phyloP scores from a whole-genome alignment of 2,113 vertebrate genomes.

The Alligator sinensis region DNA sequence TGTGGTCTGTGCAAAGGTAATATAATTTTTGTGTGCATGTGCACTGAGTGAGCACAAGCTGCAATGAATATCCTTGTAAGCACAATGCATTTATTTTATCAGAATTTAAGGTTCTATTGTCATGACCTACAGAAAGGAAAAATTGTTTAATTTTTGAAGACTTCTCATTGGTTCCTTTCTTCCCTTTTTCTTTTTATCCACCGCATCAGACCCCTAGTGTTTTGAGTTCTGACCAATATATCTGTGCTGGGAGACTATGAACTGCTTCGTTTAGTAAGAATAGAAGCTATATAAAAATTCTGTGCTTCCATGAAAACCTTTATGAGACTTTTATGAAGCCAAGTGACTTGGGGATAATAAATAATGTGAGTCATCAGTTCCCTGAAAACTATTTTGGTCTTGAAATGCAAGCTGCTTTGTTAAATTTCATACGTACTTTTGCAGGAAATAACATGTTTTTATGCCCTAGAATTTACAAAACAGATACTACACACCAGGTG shows the following conservation, averaged over 20 bases:
- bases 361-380: not conserved
- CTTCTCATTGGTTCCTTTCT: not conserved
- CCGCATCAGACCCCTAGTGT: not conserved
- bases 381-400: not conserved
- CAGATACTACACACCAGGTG: not conserved
- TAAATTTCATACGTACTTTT: slow-evolving; percentile 23
- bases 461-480: slow-evolving; percentile 21
- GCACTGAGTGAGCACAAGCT: not conserved
- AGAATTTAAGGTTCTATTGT: not conserved
- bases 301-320: not conserved
- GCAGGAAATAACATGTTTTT: slow-evolving; percentile 12
- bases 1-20: not conserved
- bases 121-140: not conserved
- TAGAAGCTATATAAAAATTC: not conserved
- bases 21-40: not conserved
- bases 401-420: slow-evolving; percentile 8
- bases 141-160: not conserved
- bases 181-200: not conserved
- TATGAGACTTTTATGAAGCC: not conserved
- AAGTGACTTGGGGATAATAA: slow-evolving; percentile 4
- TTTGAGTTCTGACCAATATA: not conserved
- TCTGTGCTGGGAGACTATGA: not conserved
- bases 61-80: not conserved
- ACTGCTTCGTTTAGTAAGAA: not conserved
- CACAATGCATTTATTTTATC: not conserved